Evolutionary conservation across 2,888 invertebrate genomes (phyloP).

Genomic region (Gryllus longicercus): DNA sequence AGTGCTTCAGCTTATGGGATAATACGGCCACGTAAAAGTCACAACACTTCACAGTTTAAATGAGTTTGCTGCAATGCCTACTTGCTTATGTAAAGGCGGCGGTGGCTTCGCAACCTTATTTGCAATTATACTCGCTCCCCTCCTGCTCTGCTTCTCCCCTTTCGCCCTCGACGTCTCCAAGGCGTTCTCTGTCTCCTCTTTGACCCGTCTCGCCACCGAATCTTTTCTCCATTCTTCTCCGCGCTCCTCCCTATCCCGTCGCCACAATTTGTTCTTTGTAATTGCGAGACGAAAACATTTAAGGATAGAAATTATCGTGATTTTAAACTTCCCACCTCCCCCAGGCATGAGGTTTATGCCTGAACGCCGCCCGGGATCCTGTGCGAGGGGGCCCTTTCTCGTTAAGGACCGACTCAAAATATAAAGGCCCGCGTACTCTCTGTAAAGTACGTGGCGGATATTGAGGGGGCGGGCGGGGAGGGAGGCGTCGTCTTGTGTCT

Average conservation of each 20-base stretch:
- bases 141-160: not conserved
- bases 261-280: not conserved
- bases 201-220: not conserved
- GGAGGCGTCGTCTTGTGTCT: not conserved
- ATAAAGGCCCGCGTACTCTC: not conserved
- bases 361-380: not conserved
- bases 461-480: not conserved
- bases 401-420: not conserved
- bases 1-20: conserved; percentile 17
- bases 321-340: not conserved
- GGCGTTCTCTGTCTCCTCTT: not conserved
- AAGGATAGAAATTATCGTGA: not conserved
- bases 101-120: conserved; percentile 6
- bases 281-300: conserved; percentile 8
- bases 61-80: conserved; percentile 10
- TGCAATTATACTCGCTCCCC: not conserved
- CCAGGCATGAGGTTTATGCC: not conserved
- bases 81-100: conserved; percentile 1
- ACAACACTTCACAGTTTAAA: conserved; percentile 17
- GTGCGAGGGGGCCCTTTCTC: not conserved
- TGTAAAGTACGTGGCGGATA: conserved; percentile 2
- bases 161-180: not conserved
- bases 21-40: conserved; percentile 17
- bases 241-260: not conserved
- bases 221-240: not conserved